A percentile compares a stretch with the other conserved stretches of the same genome.
These are phyloP conservation scores for Eurytoma adleriae DNA, from an alignment of 2,888 invertebrate genomes.

Conservation along the genomic window DNA sequence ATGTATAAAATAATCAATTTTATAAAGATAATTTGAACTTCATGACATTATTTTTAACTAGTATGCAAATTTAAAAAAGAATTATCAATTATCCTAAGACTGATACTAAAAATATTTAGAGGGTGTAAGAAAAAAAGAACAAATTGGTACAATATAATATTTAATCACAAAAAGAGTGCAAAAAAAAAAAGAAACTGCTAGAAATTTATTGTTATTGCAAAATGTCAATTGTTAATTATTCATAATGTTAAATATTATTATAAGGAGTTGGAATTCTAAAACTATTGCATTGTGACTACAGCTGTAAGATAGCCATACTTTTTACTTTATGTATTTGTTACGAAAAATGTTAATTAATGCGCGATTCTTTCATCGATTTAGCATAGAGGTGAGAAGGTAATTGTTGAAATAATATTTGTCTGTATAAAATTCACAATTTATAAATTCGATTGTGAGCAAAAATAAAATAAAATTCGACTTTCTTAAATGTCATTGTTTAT, in stretches of 20 bases:
- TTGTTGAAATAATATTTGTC: background rate
- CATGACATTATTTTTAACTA: too few relatives aligned
- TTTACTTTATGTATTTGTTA: background rate
- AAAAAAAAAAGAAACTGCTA: too few relatives aligned
- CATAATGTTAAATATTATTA: constrained; percentile 6
- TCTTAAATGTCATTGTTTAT: background rate
- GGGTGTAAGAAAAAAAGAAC: too few relatives aligned
- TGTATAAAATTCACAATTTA: background rate
- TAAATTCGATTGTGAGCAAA: background rate
- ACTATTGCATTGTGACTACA: background rate
- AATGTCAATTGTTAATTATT: constrained; percentile 6
- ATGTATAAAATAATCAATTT: too few relatives aligned
- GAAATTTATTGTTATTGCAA: too few relatives aligned
- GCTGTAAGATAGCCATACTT: background rate
- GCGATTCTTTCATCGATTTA: background rate
- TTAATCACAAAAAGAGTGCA: too few relatives aligned
- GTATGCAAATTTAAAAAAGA: too few relatives aligned
- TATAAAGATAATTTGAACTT: too few relatives aligned
- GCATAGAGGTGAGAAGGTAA: constrained; percentile 1
- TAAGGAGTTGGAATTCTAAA: constrained; percentile 25
- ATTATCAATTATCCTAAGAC: too few relatives aligned
- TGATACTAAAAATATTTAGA: too few relatives aligned
- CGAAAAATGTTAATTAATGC: too few relatives aligned
- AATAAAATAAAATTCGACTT: background rate
- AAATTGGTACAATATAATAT: too few relatives aligned